Conservation (phyloP, 2,797 vertebrate species). For the Pampus argenteus region DNA sequence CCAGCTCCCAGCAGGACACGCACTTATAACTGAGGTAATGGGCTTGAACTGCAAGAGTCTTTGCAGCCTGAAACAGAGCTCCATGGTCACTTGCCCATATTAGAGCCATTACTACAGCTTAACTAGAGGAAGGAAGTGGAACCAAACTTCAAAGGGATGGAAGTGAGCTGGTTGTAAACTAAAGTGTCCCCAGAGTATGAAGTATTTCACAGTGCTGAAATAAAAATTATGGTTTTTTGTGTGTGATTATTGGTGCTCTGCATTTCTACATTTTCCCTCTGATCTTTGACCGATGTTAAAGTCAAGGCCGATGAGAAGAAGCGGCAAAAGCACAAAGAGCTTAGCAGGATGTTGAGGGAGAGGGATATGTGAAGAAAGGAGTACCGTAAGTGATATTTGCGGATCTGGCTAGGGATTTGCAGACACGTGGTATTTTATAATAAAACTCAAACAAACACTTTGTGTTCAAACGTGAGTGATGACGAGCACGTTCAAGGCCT, state of each 20-base stretch:
- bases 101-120: slow-evolving; percentile 53
- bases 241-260: slow-evolving; percentile 1
- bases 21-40: slow-evolving; percentile 67
- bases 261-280: slow-evolving; percentile 4
- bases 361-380: slow-evolving; percentile 21
- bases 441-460: slow-evolving; percentile 38
- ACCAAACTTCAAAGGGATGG: slow-evolving; percentile 39
- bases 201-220: background rate
- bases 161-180: slow-evolving; percentile 15
- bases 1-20: slow-evolving; percentile 58
- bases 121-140: slow-evolving; percentile 36
- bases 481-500: slow-evolving; percentile 40
- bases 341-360: slow-evolving; percentile 39
- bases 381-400: slow-evolving; percentile 34
- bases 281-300: slow-evolving; percentile 31
- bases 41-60: slow-evolving; percentile 56
- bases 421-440: slow-evolving; percentile 27
- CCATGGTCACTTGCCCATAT: slow-evolving; percentile 59
- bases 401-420: slow-evolving; percentile 38
- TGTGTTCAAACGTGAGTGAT: slow-evolving; percentile 27
- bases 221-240: background rate
- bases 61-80: slow-evolving; percentile 50
- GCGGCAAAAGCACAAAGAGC: slow-evolving; percentile 21
- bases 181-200: background rate
- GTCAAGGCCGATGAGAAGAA: slow-evolving; percentile 34